Base-by-base conservation (phyloP, 2,888 invertebrate genomes). In the Marasmarcha lunaedactyla region DNA sequence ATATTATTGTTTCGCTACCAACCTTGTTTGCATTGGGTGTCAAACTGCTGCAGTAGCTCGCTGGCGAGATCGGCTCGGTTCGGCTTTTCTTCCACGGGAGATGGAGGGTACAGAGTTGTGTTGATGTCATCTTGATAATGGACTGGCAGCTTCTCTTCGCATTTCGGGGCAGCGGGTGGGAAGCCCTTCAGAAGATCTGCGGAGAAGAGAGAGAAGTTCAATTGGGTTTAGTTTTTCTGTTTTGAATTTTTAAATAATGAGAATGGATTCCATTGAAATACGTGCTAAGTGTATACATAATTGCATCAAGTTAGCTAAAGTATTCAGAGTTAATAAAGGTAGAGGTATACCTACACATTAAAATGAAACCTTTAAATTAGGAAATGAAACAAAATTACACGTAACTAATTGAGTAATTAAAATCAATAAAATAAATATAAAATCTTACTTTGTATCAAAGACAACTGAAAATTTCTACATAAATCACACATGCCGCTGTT, bases 21-120 rank as follows among this genome's bases (percentile, higher is more conserved):
- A 88, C 89, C 89, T 85, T 88, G 87, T 79, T 89, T 89, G 65
- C 87, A 88, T 71, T 86, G 86, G 58, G 85, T 87, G 56, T 90
- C 89, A 49, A 90, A 74, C 73, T 89, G 87, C 68, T 89, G 87
- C 64, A 90, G 78, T 49, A 89, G 79, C 60, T 88, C 87, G 57
- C 83, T 84, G 46, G 89, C 89, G 44, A 87, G 84, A 62, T 89
- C 87, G 13, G 87, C 87, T 45, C 71, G 72, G 46, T 61, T 72
- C 38, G 78, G 81, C 56, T 79, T 81, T 57, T 59, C 47, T 48
- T 81, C 83, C 38, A 60, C 63, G 41, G 83, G 79, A 1, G 84
- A 81, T 6, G 73, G 73, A 30, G 78, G 76, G 57, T 77, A 81
- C 49, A 79, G 53, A 47, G 59, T 67, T 42, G 55, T 46, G 13